A percentile compares a stretch with the other conserved stretches of the same genome.
phyloP scores from a whole-genome alignment of 1,140 invertebrate genomes.

The Paraescarpia echinospica region DNA sequence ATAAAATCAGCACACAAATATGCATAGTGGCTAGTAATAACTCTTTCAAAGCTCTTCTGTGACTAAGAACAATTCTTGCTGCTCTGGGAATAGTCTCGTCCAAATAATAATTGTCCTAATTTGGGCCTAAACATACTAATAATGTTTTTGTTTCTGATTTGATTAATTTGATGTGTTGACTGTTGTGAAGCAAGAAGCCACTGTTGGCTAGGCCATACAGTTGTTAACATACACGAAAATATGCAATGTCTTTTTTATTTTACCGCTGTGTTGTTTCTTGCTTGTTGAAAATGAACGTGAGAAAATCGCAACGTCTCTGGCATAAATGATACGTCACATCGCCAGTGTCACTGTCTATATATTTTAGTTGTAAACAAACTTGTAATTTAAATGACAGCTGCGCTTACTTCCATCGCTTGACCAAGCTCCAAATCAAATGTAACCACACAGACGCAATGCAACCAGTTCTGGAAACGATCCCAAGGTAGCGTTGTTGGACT shows the following conservation, averaged over 20 bases:
- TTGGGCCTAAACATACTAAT: too few species aligned
- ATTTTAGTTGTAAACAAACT: constrained; percentile 19
- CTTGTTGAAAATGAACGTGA: neutral
- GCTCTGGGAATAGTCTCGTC: too few species aligned
- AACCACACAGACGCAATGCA: constrained; percentile 95
- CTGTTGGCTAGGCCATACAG: too few species aligned
- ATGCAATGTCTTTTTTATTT: constrained; percentile 1
- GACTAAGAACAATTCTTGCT: too few species aligned
- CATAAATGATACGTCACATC: neutral
- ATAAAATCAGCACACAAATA: too few species aligned
- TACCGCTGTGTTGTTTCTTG: neutral
- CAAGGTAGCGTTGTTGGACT: constrained; percentile 48
- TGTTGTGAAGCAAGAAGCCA: too few species aligned
- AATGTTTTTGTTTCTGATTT: too few species aligned
- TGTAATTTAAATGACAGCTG: constrained; percentile 11
- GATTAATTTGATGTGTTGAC: too few species aligned
- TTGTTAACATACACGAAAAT: neutral
- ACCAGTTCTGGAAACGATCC: constrained; percentile 82
- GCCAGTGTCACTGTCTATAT: neutral
- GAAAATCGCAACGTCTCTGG: constrained; percentile 22
- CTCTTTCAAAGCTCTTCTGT: too few species aligned
- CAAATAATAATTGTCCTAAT: too few species aligned
- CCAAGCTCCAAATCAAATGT: constrained; percentile 98
- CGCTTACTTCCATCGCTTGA: constrained; percentile 85
- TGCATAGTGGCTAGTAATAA: too few species aligned